Evolutionary conservation across 2,888 invertebrate species (phyloP), one percentile per base, ranked within the genome.

Genomic region (Tipula lateralis): DNA sequence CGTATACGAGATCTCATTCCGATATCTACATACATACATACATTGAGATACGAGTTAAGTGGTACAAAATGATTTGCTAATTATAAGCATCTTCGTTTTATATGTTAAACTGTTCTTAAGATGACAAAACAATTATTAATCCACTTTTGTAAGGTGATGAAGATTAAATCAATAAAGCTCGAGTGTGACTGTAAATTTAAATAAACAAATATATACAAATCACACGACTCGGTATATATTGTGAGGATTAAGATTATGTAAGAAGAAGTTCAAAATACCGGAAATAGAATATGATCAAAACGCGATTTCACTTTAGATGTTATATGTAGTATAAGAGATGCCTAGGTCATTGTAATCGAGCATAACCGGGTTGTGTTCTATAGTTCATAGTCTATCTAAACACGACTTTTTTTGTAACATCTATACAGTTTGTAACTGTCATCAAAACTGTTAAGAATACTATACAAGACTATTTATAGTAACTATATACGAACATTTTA

Each of bases 111-210:
- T 66, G 66, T 66, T 66, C 66, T 66, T 66, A 66, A 12, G 66
- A 66, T 66, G 66, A 66, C 66, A 66, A 66, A 66, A 66, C 66
- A 66, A 66, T 66, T 66, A 66, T 66, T 66, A 66, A 66, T 66
- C 66, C 66, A 66, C 66, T 66, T 66, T 24, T 66, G 66, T 66
- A 24, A 66, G 66, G 66, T 24, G 66, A 66, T 66, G 66, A 66
- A 66, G 66, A 66, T 66, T 66, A 66, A 66, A 66, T 66, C 66
- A 66, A 66, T 66, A 66, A 24, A 66, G 9, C 24, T 24, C 24
- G 66, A 66, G 24, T 66, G 66, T 66, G 24, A 12, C 66, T 19
- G 24, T 66, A 24, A 7, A 9, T n/a, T n/a, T 66, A 66, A 66
- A 66, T 66, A 66, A 24, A 24, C 9, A 39, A n/a, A 39, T 13